phyloP scores from a whole-genome alignment of 2,797 vertebrate genomes.

The Bradypodion pumilum region DNA sequence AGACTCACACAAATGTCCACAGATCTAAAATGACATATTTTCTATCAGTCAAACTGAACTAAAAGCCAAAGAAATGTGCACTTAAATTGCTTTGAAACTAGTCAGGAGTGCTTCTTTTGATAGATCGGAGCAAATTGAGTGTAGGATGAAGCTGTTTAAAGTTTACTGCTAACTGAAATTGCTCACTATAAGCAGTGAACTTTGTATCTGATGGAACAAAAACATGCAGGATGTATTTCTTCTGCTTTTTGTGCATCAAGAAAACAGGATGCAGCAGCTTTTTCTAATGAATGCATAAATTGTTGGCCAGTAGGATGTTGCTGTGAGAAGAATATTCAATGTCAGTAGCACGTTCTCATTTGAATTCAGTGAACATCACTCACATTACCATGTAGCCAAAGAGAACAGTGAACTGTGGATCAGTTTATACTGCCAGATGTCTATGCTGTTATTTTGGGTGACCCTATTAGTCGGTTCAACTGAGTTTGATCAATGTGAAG shows the following conservation, averaged over 20 bases:
- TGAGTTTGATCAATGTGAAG: background rate
- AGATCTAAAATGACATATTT: background rate
- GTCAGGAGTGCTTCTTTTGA: constrained; percentile 9
- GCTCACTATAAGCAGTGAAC: constrained; percentile 12
- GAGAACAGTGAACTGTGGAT: constrained; percentile 13
- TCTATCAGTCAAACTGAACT: background rate
- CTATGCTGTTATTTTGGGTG: constrained; percentile 2
- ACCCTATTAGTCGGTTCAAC: constrained; percentile 20
- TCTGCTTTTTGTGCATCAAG: background rate
- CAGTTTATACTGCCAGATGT: constrained; percentile 3
- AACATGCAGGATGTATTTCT: background rate
- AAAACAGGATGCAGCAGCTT: constrained; percentile 17
- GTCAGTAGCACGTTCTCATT: background rate
- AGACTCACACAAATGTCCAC: background rate
- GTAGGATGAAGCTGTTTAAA: background rate
- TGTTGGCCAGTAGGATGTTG: background rate
- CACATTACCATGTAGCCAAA: background rate
- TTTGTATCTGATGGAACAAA: constrained; percentile 10
- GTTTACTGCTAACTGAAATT: background rate
- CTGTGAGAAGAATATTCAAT: constrained; percentile 14
- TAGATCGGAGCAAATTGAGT: constrained; percentile 6
- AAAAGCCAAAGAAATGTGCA: too few relatives aligned
- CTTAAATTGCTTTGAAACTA: background rate
- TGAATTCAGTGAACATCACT: background rate
- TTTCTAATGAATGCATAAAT: constrained; percentile 8